Evolutionary conservation across 1,140 invertebrate species (phyloP), one percentile per base, ranked within the genome.

Genomic region (Leptinotarsa texana): DNA sequence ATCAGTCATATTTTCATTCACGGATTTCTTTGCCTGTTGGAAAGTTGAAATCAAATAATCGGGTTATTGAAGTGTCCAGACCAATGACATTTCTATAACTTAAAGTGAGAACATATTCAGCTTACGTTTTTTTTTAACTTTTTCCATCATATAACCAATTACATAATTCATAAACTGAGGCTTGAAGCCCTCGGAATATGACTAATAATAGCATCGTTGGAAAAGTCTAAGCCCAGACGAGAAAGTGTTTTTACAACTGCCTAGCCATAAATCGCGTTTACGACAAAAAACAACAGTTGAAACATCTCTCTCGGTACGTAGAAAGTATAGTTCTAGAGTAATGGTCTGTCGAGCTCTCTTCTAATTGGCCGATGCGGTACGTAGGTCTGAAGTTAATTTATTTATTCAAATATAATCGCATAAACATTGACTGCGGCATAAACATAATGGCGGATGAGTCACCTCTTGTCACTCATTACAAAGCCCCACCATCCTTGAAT

Each of bases 381-480:
- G 74, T 78, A 78, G 71, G 76, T 69, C 65, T 75, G 13, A 51
- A 78, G 73, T 75, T 74, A 78, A 78, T 78, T 78, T 78, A 78
- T 78, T 61, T 78, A 78, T 78, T 78, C 69, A 78, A 78, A 78
- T 78, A 78, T 78, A 78, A 78, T 78, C 74, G 66, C 74, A 78
- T 78, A 78, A 78, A 78, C 76, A 75, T 72, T 62, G 71, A 51
- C 61, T 65, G 74, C 63, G 74, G 74, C 63, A 78, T 78, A 75
- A 78, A 74, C 74, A 78, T 75, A 75, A 78, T 73, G 74, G 71
- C 71, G 68, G 69, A 72, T 78, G 76, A 78, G 69, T 78, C 76
- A 78, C n/a, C 13, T 57, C 51, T 57, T 73, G 74, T 78, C 76
- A 78, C 67, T 78, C 76, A 78, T 78, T 78, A 78, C 73, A 72